Percentiles rank a stretch among this genome's conserved stretches.
Evolutionary conservation across 1,140 invertebrate species (phyloP).

Genomic region (Stenopsyche tienmushanensis): DNA sequence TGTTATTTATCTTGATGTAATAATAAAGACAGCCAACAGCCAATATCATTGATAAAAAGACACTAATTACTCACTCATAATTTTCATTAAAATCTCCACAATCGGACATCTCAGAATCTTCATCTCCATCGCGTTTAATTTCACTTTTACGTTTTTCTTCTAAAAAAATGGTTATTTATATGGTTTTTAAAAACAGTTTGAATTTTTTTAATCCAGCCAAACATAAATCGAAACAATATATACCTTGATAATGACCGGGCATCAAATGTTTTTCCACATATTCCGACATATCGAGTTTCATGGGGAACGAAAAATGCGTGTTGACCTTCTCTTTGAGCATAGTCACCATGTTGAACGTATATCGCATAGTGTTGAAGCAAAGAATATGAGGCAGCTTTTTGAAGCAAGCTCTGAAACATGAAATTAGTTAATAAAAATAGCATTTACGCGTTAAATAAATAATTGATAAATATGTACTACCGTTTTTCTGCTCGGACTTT

Average conservation of each 20-base stretch:
- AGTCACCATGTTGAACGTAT: constrained; percentile 96
- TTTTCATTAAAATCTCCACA: constrained; percentile 52
- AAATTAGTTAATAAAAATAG: constrained; percentile 19
- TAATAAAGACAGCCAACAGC: background rate
- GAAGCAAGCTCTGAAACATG: constrained; percentile 79
- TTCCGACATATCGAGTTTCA: constrained; percentile 88
- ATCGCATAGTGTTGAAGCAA: constrained; percentile 97
- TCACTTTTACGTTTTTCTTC: constrained; percentile 60
- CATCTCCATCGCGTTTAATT: constrained; percentile 52
- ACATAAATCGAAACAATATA: background rate
- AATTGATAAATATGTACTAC: constrained; percentile 48
- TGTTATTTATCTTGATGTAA: background rate
- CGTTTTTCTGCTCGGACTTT: constrained; percentile 93
- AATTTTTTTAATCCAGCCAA: background rate
- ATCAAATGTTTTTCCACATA: constrained; percentile 94
- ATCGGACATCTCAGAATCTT: constrained; percentile 46
- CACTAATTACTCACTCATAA: constrained; percentile 50
- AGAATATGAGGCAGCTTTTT: constrained; percentile 90
- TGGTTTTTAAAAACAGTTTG: constrained; percentile 22
- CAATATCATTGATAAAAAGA: background rate
- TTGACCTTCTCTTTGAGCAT: constrained; percentile 98
- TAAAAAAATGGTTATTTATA: constrained; percentile 39
- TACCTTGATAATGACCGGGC: constrained; percentile 77
- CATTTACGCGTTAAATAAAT: background rate
- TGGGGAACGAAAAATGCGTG: constrained; percentile 95